Base-by-base conservation (phyloP, 2,888 invertebrate species). In the Isoperla grammatica region DNA sequence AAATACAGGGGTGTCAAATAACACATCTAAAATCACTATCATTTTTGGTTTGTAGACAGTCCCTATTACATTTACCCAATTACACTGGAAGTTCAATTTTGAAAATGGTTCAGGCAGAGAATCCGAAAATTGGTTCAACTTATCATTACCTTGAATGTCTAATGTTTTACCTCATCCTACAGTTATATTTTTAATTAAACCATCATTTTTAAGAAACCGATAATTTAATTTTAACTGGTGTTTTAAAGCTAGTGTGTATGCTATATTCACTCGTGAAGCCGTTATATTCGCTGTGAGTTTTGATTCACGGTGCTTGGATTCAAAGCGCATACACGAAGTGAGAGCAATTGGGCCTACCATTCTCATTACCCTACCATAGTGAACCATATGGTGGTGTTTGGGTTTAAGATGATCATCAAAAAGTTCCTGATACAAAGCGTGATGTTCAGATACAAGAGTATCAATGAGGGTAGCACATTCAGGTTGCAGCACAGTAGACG, bases 201-300 rank as follows among this genome's bases (percentile, higher is more conserved):
- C 42, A 8, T 6, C 42, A 42, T 42, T 42, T 42, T 9, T 42
- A 13, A 42, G 13, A 15, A 42, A 42, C 42, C 42, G 8, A 13
- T 42, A 42, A n/a, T 45, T 45, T 11, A 45, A 17, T 45, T 45
- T 45, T 19, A 45, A 19, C 19, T 45, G 45, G 11, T 45, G 45
- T 15, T 45, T 45, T 15, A 45, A 15, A 17, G 45, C 15, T 5
- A 45, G 17, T 5, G 45, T 45, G 4, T 3, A 13, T 5, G 45
- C 45, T 19, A 45, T 45, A 45, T 45, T 45, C 11, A 45, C 45
- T 15, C 45, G 4, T 4, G 45, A 45, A 5, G 45, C 6, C 3
- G 45, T 45, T 13, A 45, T 20, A 45, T 45, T 13, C 19, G 45
- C 45, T 15, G 45, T 45, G 11, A 45, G 45, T 17, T 45, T 45